Conservation (phyloP, 2,888 invertebrate genomes). For the Platycheirus rosarum region DNA sequence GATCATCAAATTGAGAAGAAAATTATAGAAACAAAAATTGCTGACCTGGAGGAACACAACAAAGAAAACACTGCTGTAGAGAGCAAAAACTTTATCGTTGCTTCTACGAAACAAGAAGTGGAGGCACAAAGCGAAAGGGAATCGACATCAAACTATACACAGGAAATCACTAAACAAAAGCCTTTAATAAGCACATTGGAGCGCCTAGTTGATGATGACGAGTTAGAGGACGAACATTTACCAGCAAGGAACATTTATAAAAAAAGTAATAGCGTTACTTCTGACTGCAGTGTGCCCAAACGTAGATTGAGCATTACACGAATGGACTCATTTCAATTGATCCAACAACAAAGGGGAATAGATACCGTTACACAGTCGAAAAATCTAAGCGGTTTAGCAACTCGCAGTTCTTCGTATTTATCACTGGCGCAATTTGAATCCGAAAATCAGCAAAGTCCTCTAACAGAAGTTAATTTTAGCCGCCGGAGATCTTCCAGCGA, state of each 20-base stretch:
- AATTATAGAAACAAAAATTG: background rate
- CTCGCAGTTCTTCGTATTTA: slow-evolving; percentile 80
- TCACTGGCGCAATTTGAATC: slow-evolving; percentile 78
- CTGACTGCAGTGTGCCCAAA: slow-evolving; percentile 66
- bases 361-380: slow-evolving; percentile 25
- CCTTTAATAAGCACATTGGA: slow-evolving; percentile 58
- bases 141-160: slow-evolving; percentile 45
- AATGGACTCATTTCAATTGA: slow-evolving; percentile 81
- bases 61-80: background rate
- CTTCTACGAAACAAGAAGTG: slow-evolving; percentile 41
- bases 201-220: slow-evolving; percentile 64
- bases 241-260: slow-evolving; percentile 74
- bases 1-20: slow-evolving; percentile 2
- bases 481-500: slow-evolving; percentile 81
- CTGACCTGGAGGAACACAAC: background rate
- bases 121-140: slow-evolving; percentile 45
- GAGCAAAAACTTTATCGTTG: no score
- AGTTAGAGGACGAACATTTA: slow-evolving; percentile 62
- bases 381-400: slow-evolving; percentile 56
- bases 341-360: slow-evolving; percentile 52
- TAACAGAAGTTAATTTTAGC: slow-evolving; percentile 75
- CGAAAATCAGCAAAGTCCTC: slow-evolving; percentile 66
- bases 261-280: slow-evolving; percentile 75
- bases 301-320: slow-evolving; percentile 75
- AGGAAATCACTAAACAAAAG: slow-evolving; percentile 47